Conservation (phyloP, 2,797 vertebrate genomes). For the Parambassis ranga region DNA sequence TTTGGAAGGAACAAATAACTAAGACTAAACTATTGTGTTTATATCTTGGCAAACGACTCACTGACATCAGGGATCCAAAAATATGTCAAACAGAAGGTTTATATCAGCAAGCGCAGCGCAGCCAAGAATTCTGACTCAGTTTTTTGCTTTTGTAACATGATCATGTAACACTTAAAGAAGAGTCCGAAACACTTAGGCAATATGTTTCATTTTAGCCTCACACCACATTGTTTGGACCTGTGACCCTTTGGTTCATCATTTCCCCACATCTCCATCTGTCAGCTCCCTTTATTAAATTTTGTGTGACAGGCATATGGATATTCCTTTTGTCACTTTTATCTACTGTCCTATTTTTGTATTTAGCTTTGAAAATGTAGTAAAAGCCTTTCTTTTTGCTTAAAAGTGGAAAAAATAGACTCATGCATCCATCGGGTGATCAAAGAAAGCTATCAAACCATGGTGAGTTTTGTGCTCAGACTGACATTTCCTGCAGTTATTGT, state of each 20-base stretch:
- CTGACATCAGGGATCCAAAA: slow-evolving; percentile 17
- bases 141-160: slow-evolving; percentile 50
- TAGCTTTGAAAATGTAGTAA: slow-evolving; percentile 14
- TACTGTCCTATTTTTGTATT: background rate
- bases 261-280: background rate
- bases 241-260: background rate
- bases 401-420: slow-evolving; percentile 10
- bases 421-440: slow-evolving; percentile 42
- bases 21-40: background rate
- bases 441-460: slow-evolving; percentile 4
- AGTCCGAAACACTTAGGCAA: slow-evolving; percentile 15
- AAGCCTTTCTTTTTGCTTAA: slow-evolving; percentile 2
- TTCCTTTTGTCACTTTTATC: slow-evolving; percentile 12
- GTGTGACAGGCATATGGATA: background rate
- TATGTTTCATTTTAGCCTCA: slow-evolving; percentile 3
- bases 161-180: slow-evolving; percentile 42
- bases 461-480: slow-evolving; percentile 12
- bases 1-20: background rate
- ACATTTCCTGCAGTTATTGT: slow-evolving; percentile 13
- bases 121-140: slow-evolving; percentile 47
- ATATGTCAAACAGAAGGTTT: slow-evolving; percentile 40
- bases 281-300: no score
- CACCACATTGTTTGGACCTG: background rate
- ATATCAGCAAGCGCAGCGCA: slow-evolving; percentile 18
- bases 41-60: background rate